These are phyloP conservation scores for Cyprinodon brontotheroides DNA, from an alignment of 2,113 vertebrate species.

Conservation along the genomic window DNA sequence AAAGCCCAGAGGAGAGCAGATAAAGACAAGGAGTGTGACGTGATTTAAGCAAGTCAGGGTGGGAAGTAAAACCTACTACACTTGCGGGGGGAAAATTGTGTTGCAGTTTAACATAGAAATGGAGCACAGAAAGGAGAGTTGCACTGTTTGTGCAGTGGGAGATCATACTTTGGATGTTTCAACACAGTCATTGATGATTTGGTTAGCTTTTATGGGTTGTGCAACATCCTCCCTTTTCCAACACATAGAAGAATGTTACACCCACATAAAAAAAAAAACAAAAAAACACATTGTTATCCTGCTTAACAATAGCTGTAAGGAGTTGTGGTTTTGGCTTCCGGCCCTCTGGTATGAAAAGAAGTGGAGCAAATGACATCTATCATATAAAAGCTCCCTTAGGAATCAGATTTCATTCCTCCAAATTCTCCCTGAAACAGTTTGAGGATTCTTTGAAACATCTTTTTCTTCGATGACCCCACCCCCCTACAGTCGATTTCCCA, in stretches of 20 bases:
- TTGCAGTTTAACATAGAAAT: not conserved
- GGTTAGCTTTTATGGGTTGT: conserved; percentile 69
- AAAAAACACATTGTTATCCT: conserved; percentile 59
- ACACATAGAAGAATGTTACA: conserved; percentile 67
- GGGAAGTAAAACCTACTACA: conserved; percentile 9
- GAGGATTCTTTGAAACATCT: conserved; percentile 28
- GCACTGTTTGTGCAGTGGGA: conserved; percentile 35
- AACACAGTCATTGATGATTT: conserved; percentile 73
- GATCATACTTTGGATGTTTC: conserved; percentile 77
- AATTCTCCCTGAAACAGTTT: conserved; percentile 47
- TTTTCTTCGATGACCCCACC: conserved; percentile 52
- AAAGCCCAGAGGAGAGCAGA: conserved; percentile 37
- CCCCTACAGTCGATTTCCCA: conserved; percentile 9
- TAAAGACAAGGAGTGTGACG: conserved; percentile 25
- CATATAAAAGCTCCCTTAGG: not conserved
- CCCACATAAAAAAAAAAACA: conserved; percentile 46
- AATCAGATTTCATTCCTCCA: not conserved
- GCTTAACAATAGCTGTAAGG: conserved; percentile 46
- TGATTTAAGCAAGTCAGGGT: conserved; percentile 43
- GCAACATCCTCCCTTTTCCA: conserved; percentile 79
- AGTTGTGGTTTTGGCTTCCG: conserved; percentile 27
- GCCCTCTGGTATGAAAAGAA: not conserved
- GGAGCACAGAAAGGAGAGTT: conserved; percentile 4
- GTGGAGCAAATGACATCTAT: not conserved
- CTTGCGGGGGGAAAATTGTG: not conserved